phyloP scores from a whole-genome alignment of 2,888 invertebrate genomes.

The Halocaridina rubra region DNA sequence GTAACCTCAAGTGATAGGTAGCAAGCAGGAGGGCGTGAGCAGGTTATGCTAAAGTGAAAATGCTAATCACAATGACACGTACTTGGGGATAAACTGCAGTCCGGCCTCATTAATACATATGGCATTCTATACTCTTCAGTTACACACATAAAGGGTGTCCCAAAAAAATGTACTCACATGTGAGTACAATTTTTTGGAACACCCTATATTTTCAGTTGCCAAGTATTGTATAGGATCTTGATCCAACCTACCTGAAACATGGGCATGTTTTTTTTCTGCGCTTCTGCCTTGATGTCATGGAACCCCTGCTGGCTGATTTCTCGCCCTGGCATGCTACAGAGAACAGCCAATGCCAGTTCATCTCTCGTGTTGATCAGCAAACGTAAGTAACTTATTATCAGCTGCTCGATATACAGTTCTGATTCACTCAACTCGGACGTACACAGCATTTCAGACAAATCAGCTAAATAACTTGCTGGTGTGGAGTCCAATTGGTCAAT shows the following conservation, averaged over 20 bases:
- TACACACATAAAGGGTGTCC: no score
- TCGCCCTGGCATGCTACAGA: slow-evolving; percentile 54
- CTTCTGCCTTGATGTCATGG: slow-evolving; percentile 46
- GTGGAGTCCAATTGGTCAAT: not conserved
- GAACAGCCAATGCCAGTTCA: slow-evolving; percentile 54
- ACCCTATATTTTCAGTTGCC: no score
- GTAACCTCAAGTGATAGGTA: no score
- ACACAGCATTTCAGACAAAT: not conserved
- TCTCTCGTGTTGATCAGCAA: slow-evolving; percentile 59
- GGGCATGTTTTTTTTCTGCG: slow-evolving; percentile 52
- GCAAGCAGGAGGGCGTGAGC: no score
- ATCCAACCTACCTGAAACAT: slow-evolving; percentile 52
- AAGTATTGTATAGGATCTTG: not conserved
- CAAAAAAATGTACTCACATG: not conserved
- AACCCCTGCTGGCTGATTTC: slow-evolving; percentile 50
- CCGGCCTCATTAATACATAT: no score
- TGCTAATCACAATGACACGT: no score
- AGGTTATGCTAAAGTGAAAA: no score
- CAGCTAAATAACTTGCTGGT: not conserved
- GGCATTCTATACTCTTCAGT: no score
- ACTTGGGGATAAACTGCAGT: no score
- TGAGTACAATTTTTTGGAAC: no score
- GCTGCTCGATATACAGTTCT: slow-evolving; percentile 32
- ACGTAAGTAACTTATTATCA: slow-evolving; percentile 47
- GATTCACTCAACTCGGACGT: slow-evolving; percentile 6